These are phyloP conservation scores for Rhagonycha lutea DNA, from an alignment of 2,888 invertebrate genomes.

Conservation along the genomic window DNA sequence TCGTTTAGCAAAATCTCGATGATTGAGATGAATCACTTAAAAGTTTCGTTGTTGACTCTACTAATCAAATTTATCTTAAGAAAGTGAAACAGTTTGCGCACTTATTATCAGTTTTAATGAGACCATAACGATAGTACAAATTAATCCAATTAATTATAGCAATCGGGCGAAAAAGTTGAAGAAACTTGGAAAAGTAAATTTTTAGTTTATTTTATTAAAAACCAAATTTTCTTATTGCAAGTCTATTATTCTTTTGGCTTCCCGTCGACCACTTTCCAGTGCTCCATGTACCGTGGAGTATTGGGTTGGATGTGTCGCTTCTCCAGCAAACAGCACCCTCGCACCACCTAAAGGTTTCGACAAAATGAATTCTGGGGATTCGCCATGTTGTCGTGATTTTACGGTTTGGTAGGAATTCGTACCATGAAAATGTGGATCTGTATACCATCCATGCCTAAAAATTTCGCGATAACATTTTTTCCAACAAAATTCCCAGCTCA, in stretches of 20 bases:
- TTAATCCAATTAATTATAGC: not conserved
- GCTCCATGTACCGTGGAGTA: constrained; percentile 58
- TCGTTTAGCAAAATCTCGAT: not conserved
- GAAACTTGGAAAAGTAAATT: not conserved
- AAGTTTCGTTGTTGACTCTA: not conserved
- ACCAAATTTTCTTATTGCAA: not conserved
- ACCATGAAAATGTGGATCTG: constrained; percentile 63
- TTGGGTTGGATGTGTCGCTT: constrained; percentile 53
- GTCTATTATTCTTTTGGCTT: constrained; percentile 45
- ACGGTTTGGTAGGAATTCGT: constrained; percentile 33
- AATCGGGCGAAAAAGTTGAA: not conserved
- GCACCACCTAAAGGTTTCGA: constrained; percentile 23
- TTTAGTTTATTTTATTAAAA: not conserved
- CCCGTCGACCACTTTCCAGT: constrained; percentile 53
- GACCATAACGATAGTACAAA: not conserved
- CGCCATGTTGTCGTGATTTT: constrained; percentile 16
- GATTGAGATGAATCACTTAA: not conserved
- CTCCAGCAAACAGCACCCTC: constrained; percentile 59
- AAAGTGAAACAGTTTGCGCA: not conserved
- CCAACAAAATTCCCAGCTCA: constrained; percentile 24
- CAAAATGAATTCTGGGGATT: constrained; percentile 8
- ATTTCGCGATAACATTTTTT: constrained; percentile 1
- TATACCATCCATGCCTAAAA: constrained; percentile 68
- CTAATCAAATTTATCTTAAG: not conserved
- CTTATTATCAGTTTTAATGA: not conserved